These are phyloP conservation scores for Neopelma chrysocephalum DNA, from an alignment of 2,797 vertebrate genomes.

Conservation along the genomic window DNA sequence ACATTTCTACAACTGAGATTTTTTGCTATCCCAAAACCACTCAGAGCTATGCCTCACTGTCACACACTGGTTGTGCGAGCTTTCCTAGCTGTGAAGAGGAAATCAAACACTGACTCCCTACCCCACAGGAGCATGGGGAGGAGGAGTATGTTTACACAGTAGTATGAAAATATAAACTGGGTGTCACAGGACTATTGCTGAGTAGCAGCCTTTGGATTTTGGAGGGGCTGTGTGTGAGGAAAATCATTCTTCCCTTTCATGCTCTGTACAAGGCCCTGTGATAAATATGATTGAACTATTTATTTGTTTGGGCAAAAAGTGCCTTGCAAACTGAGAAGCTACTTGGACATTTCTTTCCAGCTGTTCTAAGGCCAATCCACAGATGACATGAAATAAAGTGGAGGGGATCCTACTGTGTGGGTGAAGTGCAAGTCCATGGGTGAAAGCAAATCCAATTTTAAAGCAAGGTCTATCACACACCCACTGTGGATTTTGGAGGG, in stretches of 20 bases:
- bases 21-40: neutral
- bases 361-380: neutral
- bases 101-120: neutral
- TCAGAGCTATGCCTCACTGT: neutral
- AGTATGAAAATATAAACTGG: neutral
- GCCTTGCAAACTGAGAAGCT: neutral
- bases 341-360: neutral
- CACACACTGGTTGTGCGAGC: neutral
- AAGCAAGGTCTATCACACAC: neutral
- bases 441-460: neutral
- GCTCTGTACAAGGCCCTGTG: neutral
- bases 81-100: neutral
- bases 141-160: neutral
- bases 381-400: neutral
- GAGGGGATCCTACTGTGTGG: neutral
- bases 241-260: accelerated
- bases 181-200: neutral
- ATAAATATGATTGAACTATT: neutral
- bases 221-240: neutral
- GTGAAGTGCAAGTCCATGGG: neutral
- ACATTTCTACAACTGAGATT: neutral
- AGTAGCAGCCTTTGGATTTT: neutral
- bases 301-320: neutral
- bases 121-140: neutral
- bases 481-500: neutral